phyloP scores from a whole-genome alignment of 2,797 vertebrate genomes.

The Anisognathus igniventris region DNA sequence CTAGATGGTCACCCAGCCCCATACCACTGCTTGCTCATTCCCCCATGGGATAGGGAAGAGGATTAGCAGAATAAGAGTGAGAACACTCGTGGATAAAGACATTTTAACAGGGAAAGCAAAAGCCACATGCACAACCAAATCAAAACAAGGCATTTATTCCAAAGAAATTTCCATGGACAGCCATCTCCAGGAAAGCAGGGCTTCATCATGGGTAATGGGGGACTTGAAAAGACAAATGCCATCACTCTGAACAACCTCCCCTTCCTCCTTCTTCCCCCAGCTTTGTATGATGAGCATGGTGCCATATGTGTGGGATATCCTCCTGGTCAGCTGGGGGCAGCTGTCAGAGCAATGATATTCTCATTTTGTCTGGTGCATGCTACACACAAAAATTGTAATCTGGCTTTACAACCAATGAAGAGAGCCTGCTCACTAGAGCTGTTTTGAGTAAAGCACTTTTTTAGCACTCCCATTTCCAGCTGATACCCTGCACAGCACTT shows the following conservation, averaged over 20 bases:
- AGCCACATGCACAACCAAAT: neutral
- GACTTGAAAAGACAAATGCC: neutral
- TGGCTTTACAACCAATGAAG: neutral
- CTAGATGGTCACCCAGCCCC: neutral
- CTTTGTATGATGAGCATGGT: neutral
- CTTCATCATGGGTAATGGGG: neutral
- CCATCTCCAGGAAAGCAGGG: neutral
- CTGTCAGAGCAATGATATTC: neutral
- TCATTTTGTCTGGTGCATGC: neutral
- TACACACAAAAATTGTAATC: neutral
- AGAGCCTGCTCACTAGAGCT: neutral
- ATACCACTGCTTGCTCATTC: accelerated
- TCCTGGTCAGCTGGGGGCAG: neutral
- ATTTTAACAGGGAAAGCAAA: neutral
- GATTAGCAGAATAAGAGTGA: neutral
- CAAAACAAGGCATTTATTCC: neutral
- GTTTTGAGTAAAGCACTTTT: neutral
- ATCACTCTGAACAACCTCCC: neutral
- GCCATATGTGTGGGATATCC: neutral
- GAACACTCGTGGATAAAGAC: accelerated
- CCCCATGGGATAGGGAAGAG: neutral
- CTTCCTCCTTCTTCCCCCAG: neutral
- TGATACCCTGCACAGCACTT: neutral
- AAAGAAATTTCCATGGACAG: neutral
- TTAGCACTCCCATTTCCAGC: neutral